These are phyloP conservation scores for Saturnia japonica DNA, from an alignment of 2,888 invertebrate species.

Conservation along the genomic window DNA sequence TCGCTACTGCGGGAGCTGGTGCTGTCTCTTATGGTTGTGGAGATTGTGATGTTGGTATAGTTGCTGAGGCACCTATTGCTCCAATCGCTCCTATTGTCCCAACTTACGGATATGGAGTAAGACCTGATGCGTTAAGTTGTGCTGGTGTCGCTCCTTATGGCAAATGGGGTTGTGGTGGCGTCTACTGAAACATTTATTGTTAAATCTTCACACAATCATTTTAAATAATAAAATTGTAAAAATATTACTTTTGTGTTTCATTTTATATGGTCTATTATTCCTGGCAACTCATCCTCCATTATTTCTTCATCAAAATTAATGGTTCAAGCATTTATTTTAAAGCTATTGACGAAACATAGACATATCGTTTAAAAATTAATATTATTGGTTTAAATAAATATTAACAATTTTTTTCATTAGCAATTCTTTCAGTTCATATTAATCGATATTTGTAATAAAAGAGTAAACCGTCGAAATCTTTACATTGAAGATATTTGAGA, in stretches of 20 bases:
- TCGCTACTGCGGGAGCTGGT: constrained; percentile 38
- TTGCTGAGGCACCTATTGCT: constrained; percentile 24
- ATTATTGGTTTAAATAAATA: too few species aligned
- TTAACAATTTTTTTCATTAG: too few species aligned
- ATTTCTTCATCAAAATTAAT: too few species aligned
- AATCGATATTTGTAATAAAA: too few species aligned
- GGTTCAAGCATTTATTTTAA: too few species aligned
- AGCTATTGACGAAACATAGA: too few species aligned
- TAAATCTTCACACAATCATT: background rate
- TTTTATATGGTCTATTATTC: background rate
- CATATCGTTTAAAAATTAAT: too few species aligned
- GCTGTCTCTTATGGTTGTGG: constrained; percentile 38
- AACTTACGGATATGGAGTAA: constrained; percentile 12
- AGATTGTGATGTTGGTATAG: constrained; percentile 21
- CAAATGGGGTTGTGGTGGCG: constrained; percentile 14
- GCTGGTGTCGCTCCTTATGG: constrained; percentile 6
- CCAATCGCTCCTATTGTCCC: constrained; percentile 17
- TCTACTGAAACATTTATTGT: constrained; percentile 14
- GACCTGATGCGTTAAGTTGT: constrained; percentile 9
- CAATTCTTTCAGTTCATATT: too few species aligned
- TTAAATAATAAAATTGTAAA: background rate
- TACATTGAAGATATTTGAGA: too few species aligned
- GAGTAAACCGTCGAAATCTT: too few species aligned
- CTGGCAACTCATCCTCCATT: too few species aligned
- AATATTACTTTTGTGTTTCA: background rate